phyloP scores from a whole-genome alignment of 64 coral and sea anemone genomes.

The Montipora capricornis region DNA sequence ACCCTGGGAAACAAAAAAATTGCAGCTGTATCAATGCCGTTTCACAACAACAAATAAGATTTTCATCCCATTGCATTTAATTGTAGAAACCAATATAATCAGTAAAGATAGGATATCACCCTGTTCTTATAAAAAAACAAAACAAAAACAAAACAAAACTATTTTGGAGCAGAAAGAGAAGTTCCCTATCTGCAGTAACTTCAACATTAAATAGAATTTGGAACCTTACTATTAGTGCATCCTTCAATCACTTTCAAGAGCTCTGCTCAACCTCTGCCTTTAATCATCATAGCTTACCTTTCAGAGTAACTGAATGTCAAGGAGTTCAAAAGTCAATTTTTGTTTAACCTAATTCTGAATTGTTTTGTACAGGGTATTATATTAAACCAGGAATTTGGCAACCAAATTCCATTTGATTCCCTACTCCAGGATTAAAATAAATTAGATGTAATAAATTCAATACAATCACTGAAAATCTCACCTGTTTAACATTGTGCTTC shows the following conservation, averaged over 20 bases:
- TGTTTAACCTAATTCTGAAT: constrained; percentile 16
- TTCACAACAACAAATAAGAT: no score
- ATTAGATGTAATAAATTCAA: not conserved
- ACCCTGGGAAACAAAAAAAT: no score
- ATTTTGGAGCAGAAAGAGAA: not conserved
- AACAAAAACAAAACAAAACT: no score
- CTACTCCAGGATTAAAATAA: constrained; percentile 16
- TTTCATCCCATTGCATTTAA: no score
- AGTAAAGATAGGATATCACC: not conserved
- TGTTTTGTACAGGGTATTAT: constrained; percentile 28
- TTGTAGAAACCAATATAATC: no score
- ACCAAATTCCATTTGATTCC: constrained; percentile 58
- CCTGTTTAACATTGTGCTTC: constrained; percentile 28
- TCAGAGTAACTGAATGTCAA: constrained; percentile 8
- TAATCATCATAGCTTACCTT: constrained; percentile 38
- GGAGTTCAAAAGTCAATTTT: not conserved
- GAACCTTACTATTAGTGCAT: constrained; percentile 9
- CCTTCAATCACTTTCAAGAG: constrained; percentile 73
- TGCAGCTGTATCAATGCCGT: no score
- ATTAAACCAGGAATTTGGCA: constrained; percentile 39
- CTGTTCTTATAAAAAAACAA: not conserved
- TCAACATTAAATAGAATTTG: constrained; percentile 6
- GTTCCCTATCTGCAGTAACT: constrained; percentile 43
- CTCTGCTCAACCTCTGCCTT: constrained; percentile 13
- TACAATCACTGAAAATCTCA: not conserved